Base-by-base conservation (phyloP, 2,113 vertebrate genomes). In the zebrafish (Danio rerio) region DNA sequence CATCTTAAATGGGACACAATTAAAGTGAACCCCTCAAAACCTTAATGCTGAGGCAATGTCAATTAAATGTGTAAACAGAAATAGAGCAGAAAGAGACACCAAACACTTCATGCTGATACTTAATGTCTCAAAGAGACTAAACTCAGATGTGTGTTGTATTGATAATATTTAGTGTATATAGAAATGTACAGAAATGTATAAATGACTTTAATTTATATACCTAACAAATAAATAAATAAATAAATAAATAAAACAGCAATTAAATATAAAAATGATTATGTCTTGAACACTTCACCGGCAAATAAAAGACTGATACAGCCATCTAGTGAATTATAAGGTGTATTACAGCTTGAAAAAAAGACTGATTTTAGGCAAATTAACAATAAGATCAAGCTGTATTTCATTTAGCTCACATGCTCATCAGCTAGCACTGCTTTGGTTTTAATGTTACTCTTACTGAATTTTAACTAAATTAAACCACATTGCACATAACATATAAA, bases 251-350 rank as follows among this genome's bases (percentile, higher is more conserved):
- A 31, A 31, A 3, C 31, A 3, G 31, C 31, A 3, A 31, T 31
- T 31, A 31, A 31, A 31, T 31, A 31, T 31, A 31, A 31, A 2
- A 31, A 31, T 31, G 1, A 31, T 31, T 31, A 31, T 31, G 31
- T 70, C 47, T 65, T 65, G n/a, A 58, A 7, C 6, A 18, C 2
- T 11, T 47, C 16, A 68, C 40, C 47, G 4, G 45, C 47, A 7
- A n/a, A 61, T 45, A 61, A 20, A 21, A 62, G 18, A 50, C 84
- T 81, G 74, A 73, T 87, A 85, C 87, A 63, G 1, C 92, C 91
- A 90, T 87, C 89, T 13, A 87, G 91, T 90, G 93, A 91, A 87
- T 10, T 31, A 47, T 3, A 43, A n/a, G 83, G 12, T 61, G 63
- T 18, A 49, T 68, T 79, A 71, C 73, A 74, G 50, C 70, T 87